These are phyloP conservation scores for Oligia strigilis DNA, from an alignment of 2,888 invertebrate species.

Conservation along the genomic window DNA sequence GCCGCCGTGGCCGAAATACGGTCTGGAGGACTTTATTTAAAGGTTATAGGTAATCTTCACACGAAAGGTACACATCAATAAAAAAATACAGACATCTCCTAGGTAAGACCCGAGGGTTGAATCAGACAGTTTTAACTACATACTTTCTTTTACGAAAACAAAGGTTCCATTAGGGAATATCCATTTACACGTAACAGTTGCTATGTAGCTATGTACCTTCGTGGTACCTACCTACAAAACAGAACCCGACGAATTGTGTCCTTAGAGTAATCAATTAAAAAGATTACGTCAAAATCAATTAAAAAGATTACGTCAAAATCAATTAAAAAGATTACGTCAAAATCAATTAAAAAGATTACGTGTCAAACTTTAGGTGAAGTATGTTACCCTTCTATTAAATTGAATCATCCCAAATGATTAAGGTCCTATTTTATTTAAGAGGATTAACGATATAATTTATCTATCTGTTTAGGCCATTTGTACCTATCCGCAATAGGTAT, in stretches of 20 bases:
- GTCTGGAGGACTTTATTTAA: too few species aligned
- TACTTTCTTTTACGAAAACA: conserved; percentile 37
- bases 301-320: neutral
- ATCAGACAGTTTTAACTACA: conserved; percentile 39
- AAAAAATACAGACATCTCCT: conserved; percentile 2
- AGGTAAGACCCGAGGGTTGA: conserved; percentile 9
- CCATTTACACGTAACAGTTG: conserved; percentile 26
- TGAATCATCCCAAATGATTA: conserved; percentile 9
- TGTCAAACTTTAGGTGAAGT: neutral
- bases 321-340: conserved; percentile 15
- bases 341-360: conserved; percentile 17
- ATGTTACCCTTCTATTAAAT: neutral
- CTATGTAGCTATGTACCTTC: neutral
- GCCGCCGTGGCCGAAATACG: too few species aligned
- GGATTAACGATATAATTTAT: neutral
- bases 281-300: conserved; percentile 9
- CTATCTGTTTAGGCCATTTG: neutral
- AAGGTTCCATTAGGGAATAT: conserved; percentile 45
- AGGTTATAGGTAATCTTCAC: neutral
- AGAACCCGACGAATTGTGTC: neutral
- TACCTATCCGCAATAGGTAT: neutral
- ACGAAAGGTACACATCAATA: neutral
- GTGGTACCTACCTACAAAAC: neutral
- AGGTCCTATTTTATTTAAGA: neutral
- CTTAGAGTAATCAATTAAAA: neutral